A percentile compares a stretch with the other conserved stretches of the same genome.
Evolutionary conservation across 1,140 invertebrate species (phyloP).

Genomic region (Aphidius gifuensis): DNA sequence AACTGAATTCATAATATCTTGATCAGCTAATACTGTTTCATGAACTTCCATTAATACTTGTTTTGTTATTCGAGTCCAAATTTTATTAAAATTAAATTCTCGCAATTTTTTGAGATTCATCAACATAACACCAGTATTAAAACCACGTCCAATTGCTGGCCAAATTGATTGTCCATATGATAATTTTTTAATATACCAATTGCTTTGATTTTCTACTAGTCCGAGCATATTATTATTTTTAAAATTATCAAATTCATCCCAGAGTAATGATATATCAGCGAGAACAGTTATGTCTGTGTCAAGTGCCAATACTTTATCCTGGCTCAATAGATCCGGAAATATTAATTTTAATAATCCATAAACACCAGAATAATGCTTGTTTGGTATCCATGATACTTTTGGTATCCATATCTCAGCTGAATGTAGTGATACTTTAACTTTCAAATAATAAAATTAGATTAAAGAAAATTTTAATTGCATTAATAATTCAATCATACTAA

Average conservation of each 20-base stretch:
- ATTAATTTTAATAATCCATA: constrained; percentile 86
- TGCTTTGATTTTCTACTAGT: constrained; percentile 89
- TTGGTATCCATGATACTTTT: constrained; percentile 87
- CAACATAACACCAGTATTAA: constrained; percentile 88
- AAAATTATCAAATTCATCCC: constrained; percentile 77
- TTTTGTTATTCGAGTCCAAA: constrained; percentile 76
- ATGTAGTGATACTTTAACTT: constrained; percentile 81
- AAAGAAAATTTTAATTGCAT: no score
- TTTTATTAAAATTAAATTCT: constrained; percentile 66
- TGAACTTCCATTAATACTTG: constrained; percentile 68
- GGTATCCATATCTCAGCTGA: constrained; percentile 70
- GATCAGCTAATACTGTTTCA: constrained; percentile 81
- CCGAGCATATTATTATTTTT: constrained; percentile 68
- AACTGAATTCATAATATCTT: constrained; percentile 91
- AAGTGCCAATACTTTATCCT: constrained; percentile 72
- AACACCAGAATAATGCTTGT: constrained; percentile 90
- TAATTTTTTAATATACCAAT: constrained; percentile 82
- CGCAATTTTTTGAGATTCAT: constrained; percentile 74
- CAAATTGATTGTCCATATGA: constrained; percentile 76
- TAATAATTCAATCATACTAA: not conserved
- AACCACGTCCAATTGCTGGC: constrained; percentile 82
- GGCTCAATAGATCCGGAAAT: constrained; percentile 59
- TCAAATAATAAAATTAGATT: constrained; percentile 23
- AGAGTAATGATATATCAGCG: constrained; percentile 79
- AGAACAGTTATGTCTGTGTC: constrained; percentile 88